These are phyloP conservation scores for Murina feae DNA, from an alignment of 2,113 vertebrate genomes.

Conservation along the genomic window DNA sequence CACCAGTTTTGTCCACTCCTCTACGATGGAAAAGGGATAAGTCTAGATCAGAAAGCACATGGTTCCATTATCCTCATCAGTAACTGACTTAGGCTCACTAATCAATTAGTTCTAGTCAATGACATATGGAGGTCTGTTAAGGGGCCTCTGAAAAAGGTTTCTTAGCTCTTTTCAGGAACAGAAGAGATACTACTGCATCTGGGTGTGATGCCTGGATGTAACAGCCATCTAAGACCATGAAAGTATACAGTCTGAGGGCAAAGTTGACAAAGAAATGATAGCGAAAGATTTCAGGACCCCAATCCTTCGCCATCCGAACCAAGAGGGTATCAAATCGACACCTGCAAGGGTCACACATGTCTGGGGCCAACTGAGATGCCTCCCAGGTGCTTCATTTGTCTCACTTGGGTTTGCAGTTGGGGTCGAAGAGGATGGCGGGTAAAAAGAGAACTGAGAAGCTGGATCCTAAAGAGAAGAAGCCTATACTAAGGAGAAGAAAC, in stretches of 20 bases:
- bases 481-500: too few relatives aligned
- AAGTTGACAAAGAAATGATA: background rate
- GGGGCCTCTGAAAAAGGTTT: background rate
- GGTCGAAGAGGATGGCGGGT: conserved; percentile 87
- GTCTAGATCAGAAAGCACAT: background rate
- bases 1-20: background rate
- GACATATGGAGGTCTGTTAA: background rate
- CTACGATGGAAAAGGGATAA: background rate
- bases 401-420: background rate
- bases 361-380: background rate
- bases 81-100: background rate
- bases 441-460: conserved; percentile 76
- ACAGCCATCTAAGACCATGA: background rate
- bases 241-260: conserved; percentile 11
- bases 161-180: background rate
- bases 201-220: background rate
- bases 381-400: background rate
- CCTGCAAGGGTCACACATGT: rapidly evolving
- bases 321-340: rapidly evolving
- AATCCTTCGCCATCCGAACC: conserved; percentile 85
- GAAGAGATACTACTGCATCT: background rate
- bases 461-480: too few relatives aligned
- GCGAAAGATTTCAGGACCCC: too few relatives aligned
- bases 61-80: background rate
- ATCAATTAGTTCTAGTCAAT: background rate